Percentiles rank a stretch among this genome's conserved stretches.
Conservation (phyloP, 2,797 vertebrate genomes). For the Martes flavigula region DNA sequence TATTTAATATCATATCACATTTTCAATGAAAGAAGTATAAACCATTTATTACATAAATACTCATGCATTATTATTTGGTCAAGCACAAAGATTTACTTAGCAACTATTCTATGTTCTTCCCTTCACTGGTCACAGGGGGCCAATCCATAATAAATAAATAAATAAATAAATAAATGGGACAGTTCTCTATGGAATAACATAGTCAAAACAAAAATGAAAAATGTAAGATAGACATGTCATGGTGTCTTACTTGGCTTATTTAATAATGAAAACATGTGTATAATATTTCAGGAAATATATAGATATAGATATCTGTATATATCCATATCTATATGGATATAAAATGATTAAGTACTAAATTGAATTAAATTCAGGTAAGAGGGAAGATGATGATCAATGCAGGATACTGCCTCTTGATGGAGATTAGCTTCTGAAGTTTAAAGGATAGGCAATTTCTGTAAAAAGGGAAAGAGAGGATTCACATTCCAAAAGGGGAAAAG, state of each 20-base stretch:
- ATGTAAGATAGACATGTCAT: not conserved
- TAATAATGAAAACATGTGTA: not conserved
- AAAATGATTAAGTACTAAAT: not conserved
- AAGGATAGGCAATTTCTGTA: not conserved
- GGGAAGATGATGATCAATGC: not conserved
- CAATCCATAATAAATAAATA: not conserved
- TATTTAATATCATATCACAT: not conserved
- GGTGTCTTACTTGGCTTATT: not conserved
- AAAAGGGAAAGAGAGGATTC: not conserved
- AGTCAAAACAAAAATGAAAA: not conserved
- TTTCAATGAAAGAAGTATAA: slow-evolving; percentile 7
- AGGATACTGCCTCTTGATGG: not conserved
- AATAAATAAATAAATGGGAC: too few relatives aligned
- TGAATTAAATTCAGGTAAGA: not conserved
- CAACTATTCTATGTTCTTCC: not conserved
- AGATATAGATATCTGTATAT: not conserved
- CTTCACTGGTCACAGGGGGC: not conserved
- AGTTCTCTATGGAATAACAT: not conserved
- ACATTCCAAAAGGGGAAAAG: not conserved
- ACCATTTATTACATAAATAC: not conserved
- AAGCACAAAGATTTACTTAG: not conserved
- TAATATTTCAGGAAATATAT: not conserved
- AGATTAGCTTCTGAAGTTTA: not conserved
- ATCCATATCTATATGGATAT: not conserved
- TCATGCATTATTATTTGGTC: not conserved